These are phyloP conservation scores for Geotrypetes seraphini DNA, from an alignment of 2,797 vertebrate genomes.

Conservation along the genomic window DNA sequence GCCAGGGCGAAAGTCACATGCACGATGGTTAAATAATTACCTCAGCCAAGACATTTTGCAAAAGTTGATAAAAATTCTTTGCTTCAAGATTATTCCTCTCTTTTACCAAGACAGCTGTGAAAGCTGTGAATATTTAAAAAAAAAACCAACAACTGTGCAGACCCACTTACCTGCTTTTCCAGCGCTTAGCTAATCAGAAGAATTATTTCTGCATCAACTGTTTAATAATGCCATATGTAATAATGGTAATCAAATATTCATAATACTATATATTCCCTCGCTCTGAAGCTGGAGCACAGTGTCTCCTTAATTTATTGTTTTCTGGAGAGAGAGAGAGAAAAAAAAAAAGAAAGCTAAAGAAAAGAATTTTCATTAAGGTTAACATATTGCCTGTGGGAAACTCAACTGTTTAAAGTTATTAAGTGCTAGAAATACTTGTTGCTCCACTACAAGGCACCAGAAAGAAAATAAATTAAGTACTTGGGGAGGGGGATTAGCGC, in stretches of 20 bases:
- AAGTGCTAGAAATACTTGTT: constrained; percentile 62
- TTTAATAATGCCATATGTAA: constrained; percentile 46
- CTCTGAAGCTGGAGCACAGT: constrained; percentile 36
- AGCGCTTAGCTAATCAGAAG: constrained; percentile 10
- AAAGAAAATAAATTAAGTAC: constrained; percentile 82
- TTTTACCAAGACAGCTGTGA: neutral
- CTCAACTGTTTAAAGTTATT: constrained; percentile 64
- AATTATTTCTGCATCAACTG: constrained; percentile 23
- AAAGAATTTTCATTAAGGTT: constrained; percentile 61
- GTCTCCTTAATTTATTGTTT: constrained; percentile 51
- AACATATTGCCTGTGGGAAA: constrained; percentile 54
- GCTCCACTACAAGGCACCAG: constrained; percentile 51
- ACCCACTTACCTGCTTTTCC: constrained; percentile 26
- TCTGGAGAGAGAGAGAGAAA: too few species aligned
- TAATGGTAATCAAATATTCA: constrained; percentile 64
- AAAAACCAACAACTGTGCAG: constrained; percentile 16
- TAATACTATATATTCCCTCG: constrained; percentile 47
- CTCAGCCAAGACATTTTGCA: too few species aligned
- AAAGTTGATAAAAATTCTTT: too few species aligned
- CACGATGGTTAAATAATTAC: too few species aligned
- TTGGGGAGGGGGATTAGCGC: constrained; percentile 81
- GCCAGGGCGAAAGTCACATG: too few species aligned
- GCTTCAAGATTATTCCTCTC: too few species aligned
- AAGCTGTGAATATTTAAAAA: neutral
- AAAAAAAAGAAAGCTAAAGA: too few species aligned